Evolutionary conservation across 2,113 vertebrate species (phyloP).

Genomic region (Zosterops lateralis): DNA sequence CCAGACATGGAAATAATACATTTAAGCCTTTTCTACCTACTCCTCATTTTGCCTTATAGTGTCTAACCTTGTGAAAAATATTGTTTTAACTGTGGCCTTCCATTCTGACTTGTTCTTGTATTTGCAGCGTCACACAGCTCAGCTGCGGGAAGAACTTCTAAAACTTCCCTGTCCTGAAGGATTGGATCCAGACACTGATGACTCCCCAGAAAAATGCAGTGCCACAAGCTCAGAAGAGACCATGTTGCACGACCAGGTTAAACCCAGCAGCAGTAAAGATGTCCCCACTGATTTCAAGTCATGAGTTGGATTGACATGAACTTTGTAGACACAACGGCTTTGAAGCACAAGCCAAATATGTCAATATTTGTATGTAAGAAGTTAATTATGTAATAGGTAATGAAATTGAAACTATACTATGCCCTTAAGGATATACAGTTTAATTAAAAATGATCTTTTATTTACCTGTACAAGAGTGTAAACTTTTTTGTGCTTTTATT

Average conservation of each 20-base stretch:
- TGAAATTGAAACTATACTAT: constrained; percentile 87
- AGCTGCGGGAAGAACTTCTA: constrained; percentile 92
- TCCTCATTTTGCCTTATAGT: not conserved
- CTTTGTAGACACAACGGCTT: constrained; percentile 86
- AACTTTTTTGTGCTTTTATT: constrained; percentile 98
- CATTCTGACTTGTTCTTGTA: not conserved
- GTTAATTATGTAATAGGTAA: constrained; percentile 92
- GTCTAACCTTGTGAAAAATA: not conserved
- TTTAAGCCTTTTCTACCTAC: not conserved
- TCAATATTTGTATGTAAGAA: constrained; percentile 99
- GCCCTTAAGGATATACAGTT: constrained; percentile 88
- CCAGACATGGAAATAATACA: not conserved
- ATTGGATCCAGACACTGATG: constrained; percentile 86
- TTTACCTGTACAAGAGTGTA: constrained; percentile 99
- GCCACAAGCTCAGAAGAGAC: constrained; percentile 81
- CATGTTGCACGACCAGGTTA: constrained; percentile 82
- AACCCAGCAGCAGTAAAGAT: constrained; percentile 88
- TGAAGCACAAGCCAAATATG: constrained; percentile 93
- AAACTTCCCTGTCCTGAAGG: constrained; percentile 95
- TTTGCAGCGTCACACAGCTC: constrained; percentile 91
- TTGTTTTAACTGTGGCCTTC: not conserved
- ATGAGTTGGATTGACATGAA: constrained; percentile 79
- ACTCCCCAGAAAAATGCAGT: constrained; percentile 82
- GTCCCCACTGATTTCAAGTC: constrained; percentile 88
- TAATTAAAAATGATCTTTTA: constrained; percentile 91